Evolutionary conservation across 2,113 vertebrate species (phyloP), one percentile per base, ranked within the genome.

Genomic region (Reinhardtius hippoglossoides): DNA sequence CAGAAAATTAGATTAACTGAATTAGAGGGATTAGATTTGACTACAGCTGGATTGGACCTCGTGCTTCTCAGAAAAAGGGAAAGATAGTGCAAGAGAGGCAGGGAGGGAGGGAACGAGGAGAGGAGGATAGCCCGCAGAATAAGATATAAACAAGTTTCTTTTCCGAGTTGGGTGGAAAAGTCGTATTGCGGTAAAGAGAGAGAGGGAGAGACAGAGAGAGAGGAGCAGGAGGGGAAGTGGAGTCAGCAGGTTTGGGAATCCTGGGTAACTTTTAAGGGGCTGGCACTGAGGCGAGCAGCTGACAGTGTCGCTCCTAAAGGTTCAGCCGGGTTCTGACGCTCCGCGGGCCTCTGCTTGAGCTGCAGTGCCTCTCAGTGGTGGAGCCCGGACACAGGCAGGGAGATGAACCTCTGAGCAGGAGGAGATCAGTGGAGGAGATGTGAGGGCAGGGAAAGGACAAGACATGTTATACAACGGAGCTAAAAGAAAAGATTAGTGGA

Each of bases 161-260:
- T 50, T 20, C 3, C 52, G 67, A 83, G 65, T 80, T 77, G 82
- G 83, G 65, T 24, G 68, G 60, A 81, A 90, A 90, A 89, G 89
- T 87, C 83, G 83, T 89, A 90, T 75, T 91, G 92, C 89, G 74
- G 90, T 84, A 50, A 64, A 68, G 76, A 54, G 18, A 54, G 48
- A 50, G 48, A 48, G 46, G 18, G 46, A 48, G 67, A 74, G 76
- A 18, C 20, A 52, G 50, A 83, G 67, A 66, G 73, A 9, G 61
- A 46, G 61, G 50, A 81, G 71, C 16, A 16, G 70, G 46, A 52
- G 78, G 78, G 85, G 80, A 57, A 86, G 87, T 84, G 84, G 90
- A 84, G 89, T 94, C 93, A 93, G 94, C 93, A 92, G 72, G 87
- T 92, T 91, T 90, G 56, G 81, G 84, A 64, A 88, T 88, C 82